Evolutionary conservation across 2,113 vertebrate genomes (phyloP).

Genomic region (Setophaga coronata): DNA sequence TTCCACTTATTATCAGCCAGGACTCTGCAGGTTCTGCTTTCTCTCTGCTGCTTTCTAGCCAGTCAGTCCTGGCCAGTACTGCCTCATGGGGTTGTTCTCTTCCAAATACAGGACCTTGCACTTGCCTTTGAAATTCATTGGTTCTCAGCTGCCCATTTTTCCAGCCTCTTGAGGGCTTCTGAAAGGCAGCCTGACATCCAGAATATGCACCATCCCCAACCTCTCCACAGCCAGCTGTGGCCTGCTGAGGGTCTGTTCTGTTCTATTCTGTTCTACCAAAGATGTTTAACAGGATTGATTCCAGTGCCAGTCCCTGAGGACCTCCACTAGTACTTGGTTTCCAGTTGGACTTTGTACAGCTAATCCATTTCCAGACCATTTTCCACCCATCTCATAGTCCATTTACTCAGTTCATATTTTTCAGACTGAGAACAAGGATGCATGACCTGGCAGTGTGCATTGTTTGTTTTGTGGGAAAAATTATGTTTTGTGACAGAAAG

Average conservation of each 20-base stretch:
- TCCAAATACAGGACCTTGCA: not conserved
- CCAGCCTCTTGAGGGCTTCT: not conserved
- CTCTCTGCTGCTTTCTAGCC: not conserved
- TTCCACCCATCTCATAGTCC: not conserved
- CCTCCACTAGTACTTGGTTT: not conserved
- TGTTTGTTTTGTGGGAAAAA: not conserved
- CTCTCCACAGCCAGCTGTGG: not conserved
- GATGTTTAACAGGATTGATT: not conserved
- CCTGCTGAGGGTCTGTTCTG: not conserved
- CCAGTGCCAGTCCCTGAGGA: not conserved
- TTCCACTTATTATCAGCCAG: not conserved
- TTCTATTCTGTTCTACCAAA: not conserved
- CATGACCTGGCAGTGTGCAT: not conserved
- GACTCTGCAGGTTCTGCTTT: not conserved
- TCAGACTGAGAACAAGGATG: not conserved
- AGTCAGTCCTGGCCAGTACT: not conserved
- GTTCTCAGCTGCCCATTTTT: not conserved
- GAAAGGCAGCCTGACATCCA: not conserved
- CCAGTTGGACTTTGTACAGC: not conserved
- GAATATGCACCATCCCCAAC: not conserved
- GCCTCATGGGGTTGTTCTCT: accelerated
- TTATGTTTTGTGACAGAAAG: not conserved
- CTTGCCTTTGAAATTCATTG: not conserved
- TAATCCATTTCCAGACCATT: not conserved
- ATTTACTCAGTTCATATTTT: not conserved